Conservation (phyloP, 2,888 invertebrate species). For the Laothoe populi region DNA sequence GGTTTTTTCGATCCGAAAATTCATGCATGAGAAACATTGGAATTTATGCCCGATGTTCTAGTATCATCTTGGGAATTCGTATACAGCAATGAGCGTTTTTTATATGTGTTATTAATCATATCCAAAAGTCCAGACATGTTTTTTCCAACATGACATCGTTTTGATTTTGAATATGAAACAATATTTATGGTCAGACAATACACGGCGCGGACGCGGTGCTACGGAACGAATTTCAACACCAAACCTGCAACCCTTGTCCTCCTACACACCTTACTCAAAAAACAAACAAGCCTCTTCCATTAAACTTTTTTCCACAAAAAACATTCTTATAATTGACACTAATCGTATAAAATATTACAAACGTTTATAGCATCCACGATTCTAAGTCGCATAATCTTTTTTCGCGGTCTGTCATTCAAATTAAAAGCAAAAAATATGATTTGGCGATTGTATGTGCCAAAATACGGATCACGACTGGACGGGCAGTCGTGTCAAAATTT, state of each 20-base stretch:
- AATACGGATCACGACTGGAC: not conserved
- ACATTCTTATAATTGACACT: slow-evolving; percentile 40
- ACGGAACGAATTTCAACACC: not conserved
- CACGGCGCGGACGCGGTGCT: not conserved
- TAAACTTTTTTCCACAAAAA: slow-evolving; percentile 18
- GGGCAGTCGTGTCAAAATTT: not conserved
- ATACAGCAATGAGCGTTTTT: too few relatives aligned
- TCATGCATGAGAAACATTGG: too few relatives aligned
- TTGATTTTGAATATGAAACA: not conserved
- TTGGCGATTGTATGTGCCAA: not conserved
- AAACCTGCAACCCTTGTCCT: not conserved
- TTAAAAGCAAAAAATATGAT: slow-evolving; percentile 28
- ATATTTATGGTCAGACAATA: not conserved
- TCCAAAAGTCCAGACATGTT: too few relatives aligned
- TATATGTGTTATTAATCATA: too few relatives aligned
- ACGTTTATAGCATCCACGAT: slow-evolving; percentile 32
- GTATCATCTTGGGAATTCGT: too few relatives aligned
- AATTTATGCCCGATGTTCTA: too few relatives aligned
- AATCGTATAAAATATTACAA: slow-evolving; percentile 42
- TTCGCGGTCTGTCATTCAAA: slow-evolving; percentile 42
- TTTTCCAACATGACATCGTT: too few relatives aligned
- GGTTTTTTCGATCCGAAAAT: too few relatives aligned
- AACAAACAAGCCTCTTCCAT: slow-evolving; percentile 21
- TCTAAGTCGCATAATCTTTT: slow-evolving; percentile 36
- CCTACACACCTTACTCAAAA: slow-evolving; percentile 9